Base-by-base conservation (phyloP, 2,797 vertebrate species). In the Podargus strigoides region DNA sequence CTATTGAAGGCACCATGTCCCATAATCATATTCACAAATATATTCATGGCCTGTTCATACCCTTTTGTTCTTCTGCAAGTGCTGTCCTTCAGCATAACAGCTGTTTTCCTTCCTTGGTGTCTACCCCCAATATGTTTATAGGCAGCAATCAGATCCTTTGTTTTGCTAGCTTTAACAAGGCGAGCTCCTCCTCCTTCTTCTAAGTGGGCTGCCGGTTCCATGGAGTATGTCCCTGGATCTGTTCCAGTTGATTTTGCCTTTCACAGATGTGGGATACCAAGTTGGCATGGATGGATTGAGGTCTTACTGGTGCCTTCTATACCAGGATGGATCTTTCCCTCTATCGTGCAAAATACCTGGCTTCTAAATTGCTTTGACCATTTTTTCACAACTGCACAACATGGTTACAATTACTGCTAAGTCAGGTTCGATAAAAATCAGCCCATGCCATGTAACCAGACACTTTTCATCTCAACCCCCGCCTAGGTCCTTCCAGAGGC, bases 81-180 rank as follows among this genome's bases (percentile, higher is more conserved):
- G 67, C 67, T 89, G 77, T 95, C 84, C 90, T 86, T 89, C 86
- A 89, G 77, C 74, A 30, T 70, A 95, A 93, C 93, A 94, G 90
- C 88, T 95, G 90, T 90, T 93, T 95, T 95, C 85, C 59, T 94
- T 89, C 90, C 63, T 80, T 67, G 36, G 55, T 94, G 77, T 83
- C 93, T 93, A 76, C 63, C 70, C 79, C 74, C 77, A 82, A 19
- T 70, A 82, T 77, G 63, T 85, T 90, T 94, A 87, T 42, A 95
- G 56, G 55, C 77, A 90, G 93, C 84, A 95, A 85, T 88, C 94
- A 95, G 60, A 93, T 76, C 84, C 67, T 96, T 93, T 96, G 90
- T 95, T 91, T 86, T 86, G 83, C 55, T 60, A 67, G 73, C 42
- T 90, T 95, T 87, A 89, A 94, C 82, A 81, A 74, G 79, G 60